These are phyloP conservation scores for Gasteruption jaculator DNA, from an alignment of 2,888 invertebrate species.

Conservation along the genomic window DNA sequence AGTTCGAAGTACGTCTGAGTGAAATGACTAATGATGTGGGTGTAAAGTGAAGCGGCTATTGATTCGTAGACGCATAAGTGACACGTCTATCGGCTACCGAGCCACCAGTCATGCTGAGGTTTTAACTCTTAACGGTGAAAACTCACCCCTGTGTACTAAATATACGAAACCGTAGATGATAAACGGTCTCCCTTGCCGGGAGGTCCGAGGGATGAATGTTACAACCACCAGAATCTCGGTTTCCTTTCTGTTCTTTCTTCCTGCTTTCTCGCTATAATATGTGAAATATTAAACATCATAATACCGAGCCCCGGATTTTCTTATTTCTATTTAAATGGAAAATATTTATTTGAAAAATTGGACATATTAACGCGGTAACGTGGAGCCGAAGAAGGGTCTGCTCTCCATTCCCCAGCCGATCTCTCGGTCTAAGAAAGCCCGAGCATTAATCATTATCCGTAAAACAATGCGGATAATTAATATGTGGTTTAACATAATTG, in stretches of 20 bases:
- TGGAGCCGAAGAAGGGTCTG: no score
- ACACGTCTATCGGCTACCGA: slow-evolving; percentile 49
- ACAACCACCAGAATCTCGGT: no score
- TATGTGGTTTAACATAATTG: slow-evolving; percentile 41
- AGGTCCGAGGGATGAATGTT: no score
- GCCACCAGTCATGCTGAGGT: slow-evolving; percentile 51
- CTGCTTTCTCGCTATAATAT: not conserved
- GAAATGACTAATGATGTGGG: slow-evolving; percentile 45
- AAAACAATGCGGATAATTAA: slow-evolving; percentile 42
- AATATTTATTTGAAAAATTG: slow-evolving; percentile 13
- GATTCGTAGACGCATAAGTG: slow-evolving; percentile 49
- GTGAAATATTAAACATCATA: not conserved
- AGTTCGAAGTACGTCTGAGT: no score
- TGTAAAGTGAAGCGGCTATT: slow-evolving; percentile 46
- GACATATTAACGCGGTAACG: no score
- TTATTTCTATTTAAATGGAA: not conserved
- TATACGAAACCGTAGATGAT: slow-evolving; percentile 36
- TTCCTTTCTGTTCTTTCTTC: slow-evolving; percentile 10
- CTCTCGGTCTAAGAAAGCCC: slow-evolving; percentile 74
- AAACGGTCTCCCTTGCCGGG: slow-evolving; percentile 37
- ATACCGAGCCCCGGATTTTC: not conserved
- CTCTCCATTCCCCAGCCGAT: no score
- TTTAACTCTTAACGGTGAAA: slow-evolving; percentile 46
- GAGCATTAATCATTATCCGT: slow-evolving; percentile 43
- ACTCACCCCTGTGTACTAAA: slow-evolving; percentile 33